Conservation (phyloP, 2,888 invertebrate species). For the Ptycholaimellus sp. region DNA sequence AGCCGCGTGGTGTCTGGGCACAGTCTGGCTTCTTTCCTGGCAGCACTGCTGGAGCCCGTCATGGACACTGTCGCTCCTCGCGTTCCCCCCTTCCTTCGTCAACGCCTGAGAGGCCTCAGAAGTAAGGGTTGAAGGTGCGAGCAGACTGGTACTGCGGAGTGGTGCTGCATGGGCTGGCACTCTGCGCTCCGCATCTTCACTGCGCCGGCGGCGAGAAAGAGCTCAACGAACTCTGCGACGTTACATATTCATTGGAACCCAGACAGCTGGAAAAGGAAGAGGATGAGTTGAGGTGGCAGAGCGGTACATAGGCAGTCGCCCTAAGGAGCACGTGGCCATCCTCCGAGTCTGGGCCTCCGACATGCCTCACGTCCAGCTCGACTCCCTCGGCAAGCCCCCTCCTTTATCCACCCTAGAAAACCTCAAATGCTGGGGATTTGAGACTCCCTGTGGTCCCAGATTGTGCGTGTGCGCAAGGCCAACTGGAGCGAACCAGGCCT, state of each 20-base stretch:
- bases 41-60: conserved; percentile 73
- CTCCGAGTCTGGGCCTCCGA: conserved; percentile 51
- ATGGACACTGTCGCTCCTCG: conserved; percentile 84
- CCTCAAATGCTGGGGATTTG: no score
- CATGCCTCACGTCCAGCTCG: conserved; percentile 76
- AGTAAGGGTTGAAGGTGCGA: conserved; percentile 30
- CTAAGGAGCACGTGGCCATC: conserved; percentile 72
- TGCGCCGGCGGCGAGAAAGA: conserved; percentile 77
- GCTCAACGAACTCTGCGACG: background rate
- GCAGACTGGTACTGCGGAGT: conserved; percentile 44
- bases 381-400: no score
- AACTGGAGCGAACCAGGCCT: conserved; percentile 95
- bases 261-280: conserved; percentile 66
- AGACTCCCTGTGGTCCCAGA: conserved; percentile 88
- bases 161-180: conserved; percentile 45
- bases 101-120: background rate
- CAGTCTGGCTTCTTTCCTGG: conserved; percentile 62
- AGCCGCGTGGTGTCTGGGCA: conserved; percentile 81
- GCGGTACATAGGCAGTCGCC: conserved; percentile 58
- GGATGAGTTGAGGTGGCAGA: conserved; percentile 70
- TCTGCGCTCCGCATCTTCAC: conserved; percentile 60
- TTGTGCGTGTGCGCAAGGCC: conserved; percentile 64
- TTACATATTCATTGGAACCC: conserved; percentile 32
- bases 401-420: no score
- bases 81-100: conserved; percentile 25